Evolutionary conservation across 2,797 vertebrate species (phyloP), one percentile per base, ranked within the genome.

Genomic region (Euphonia xanthogaster): DNA sequence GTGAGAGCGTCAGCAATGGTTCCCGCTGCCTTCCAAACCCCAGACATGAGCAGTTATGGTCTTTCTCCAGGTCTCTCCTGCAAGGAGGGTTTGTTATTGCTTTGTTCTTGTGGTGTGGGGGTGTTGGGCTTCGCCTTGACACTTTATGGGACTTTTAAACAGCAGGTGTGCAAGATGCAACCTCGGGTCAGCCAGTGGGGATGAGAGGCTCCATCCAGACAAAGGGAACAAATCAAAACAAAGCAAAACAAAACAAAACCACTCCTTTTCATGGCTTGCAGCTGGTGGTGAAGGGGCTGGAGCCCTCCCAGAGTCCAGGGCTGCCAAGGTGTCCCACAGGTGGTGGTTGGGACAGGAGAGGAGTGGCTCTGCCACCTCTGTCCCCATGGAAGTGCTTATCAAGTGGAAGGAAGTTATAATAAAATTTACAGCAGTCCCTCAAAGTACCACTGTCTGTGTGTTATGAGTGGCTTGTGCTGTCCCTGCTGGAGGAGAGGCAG

Each of bases 141-240:
- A 4, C 88, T 97, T 97, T 57, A 92, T 77, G 45, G 83, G 86
- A 48, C n/a, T 93, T 97, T 96, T 87, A 94, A 95, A 96, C 75
- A 96, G 84, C 94, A 97, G 97, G 95, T 96, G 92, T 72, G 90
- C 72, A 78, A 96, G 95, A 93, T 65, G 86, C 90, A 94, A 19
- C 65, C 67, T 74, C 3, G 18, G 94, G 79, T 96, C 94, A 94
- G 71, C 60, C 95, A 40, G 83, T 78, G 53, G 35, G 94, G 94
- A 90, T 62, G 90, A 94, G 91, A 91, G 66, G 71, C 84, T 96
- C 78, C 60, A 27, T 84, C 88, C 91, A 86, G 73, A 57, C 94
- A 92, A 85, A 93, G 1, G 23, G 71, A 89, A 60, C 28, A 8
- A 31, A 62, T 37, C 45, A 11, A 37, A 50, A 39, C 30, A 8